Base-by-base conservation (phyloP, 2,888 invertebrate genomes). In the Drosophila suboccidentalis region DNA sequence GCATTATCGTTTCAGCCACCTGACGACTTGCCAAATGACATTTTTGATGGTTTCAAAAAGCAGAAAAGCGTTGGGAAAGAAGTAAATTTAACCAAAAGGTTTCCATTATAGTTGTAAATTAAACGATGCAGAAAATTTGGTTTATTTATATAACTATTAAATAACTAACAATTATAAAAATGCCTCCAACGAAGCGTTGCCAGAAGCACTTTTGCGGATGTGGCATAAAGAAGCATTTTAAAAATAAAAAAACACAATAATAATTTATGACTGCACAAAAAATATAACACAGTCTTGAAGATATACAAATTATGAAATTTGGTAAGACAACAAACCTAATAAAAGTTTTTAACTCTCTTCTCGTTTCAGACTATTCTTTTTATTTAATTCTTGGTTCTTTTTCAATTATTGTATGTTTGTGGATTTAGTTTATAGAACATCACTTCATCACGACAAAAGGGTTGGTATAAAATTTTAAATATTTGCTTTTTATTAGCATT, bases 401-500 rank as follows among this genome's bases (percentile, higher is more conserved):
- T 74, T 75, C 72, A 69, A 71, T 13, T 57, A 43, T 34, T 43
- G 68, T 68, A 41, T 64, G 64, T 61, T 70, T 71, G 68, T 80
- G 80, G 88, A 85, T 84, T 82, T 75, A 51, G 63, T 50, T 72
- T 58, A 83, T 88, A 78, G 82, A 87, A 76, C 63, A 55, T 64
- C 68, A 69, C 71, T 57, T 70, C 70, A 41, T 19, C 50, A 39
- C 22, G 15, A 22, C 55, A 54, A 75, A 73, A 80, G 75, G 88
- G 86, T 87, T 75, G 47, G 84, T 87, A 87, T 68, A 58, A 54
- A 66, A 76, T 78, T 76, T 81, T 57, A 68, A 62, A 71, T 60
- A 75, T 62, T 69, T 38, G 34, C 60, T 64, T 77, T 82, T 82
- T 79, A 81, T 66, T 66, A 44, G 55, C 82, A 57, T 62, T 63